A percentile compares a stretch with the other conserved stretches of the same genome.
Evolutionary conservation across 2,113 vertebrate species (phyloP).

Genomic region (Montifringilla adamsi): DNA sequence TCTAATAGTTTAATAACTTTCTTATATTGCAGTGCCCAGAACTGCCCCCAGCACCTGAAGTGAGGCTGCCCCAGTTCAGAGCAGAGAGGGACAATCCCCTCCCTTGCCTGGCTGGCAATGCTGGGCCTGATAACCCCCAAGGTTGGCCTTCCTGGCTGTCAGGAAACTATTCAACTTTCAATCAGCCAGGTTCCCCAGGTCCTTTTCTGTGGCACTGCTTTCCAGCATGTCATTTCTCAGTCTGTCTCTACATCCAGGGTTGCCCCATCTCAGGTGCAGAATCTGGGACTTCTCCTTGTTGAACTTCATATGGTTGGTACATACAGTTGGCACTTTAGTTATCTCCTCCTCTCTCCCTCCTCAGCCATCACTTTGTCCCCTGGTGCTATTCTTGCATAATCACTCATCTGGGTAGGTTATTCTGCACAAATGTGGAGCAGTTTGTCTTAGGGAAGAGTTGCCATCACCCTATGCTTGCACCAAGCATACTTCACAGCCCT

Average conservation of each 20-base stretch:
- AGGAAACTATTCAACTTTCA: background rate
- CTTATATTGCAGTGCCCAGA: background rate
- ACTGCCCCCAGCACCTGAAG: rapidly evolving
- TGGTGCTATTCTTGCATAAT: background rate
- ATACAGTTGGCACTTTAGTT: background rate
- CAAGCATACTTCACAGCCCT: background rate
- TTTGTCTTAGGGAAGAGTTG: background rate
- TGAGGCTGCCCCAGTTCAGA: background rate
- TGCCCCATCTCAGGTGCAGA: background rate
- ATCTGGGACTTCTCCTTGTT: background rate
- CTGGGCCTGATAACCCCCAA: background rate
- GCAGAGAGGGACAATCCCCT: rapidly evolving
- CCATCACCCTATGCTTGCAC: background rate
- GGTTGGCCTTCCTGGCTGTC: background rate
- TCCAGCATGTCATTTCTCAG: background rate
- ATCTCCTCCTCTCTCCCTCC: background rate
- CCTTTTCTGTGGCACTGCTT: background rate
- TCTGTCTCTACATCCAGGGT: no score
- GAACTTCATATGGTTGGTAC: background rate
- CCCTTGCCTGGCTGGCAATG: rapidly evolving
- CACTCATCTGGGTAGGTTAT: background rate
- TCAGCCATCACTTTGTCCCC: background rate
- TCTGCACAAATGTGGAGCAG: background rate
- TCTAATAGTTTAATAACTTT: background rate
- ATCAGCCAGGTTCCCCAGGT: background rate